Evolutionary conservation across 2,113 vertebrate species (phyloP).

Genomic region (Chascanopsetta lugubris): DNA sequence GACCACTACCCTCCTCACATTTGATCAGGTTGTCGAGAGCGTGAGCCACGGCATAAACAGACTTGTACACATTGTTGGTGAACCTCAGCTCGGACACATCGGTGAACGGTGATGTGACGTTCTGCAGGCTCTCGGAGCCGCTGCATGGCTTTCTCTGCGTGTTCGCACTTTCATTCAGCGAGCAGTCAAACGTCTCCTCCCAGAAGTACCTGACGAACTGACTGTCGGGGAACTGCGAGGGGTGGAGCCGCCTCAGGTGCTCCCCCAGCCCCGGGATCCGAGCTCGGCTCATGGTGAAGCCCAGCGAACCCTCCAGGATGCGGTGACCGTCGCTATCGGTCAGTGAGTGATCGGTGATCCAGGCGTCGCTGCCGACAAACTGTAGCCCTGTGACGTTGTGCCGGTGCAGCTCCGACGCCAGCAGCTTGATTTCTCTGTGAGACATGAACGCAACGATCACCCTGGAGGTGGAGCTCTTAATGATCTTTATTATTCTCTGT

Average conservation of each 20-base stretch:
- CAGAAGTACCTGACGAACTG: slow-evolving; percentile 79
- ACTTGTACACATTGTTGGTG: slow-evolving; percentile 80
- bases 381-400: slow-evolving; percentile 79
- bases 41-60: slow-evolving; percentile 79
- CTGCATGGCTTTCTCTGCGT: slow-evolving; percentile 58
- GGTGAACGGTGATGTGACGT: slow-evolving; percentile 72
- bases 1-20: slow-evolving; percentile 54
- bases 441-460: slow-evolving; percentile 82
- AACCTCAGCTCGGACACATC: slow-evolving; percentile 77
- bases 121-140: slow-evolving; percentile 72
- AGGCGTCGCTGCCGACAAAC: slow-evolving; percentile 83
- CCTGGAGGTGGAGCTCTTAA: slow-evolving; percentile 75
- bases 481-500: slow-evolving; percentile 66
- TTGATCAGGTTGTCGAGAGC: slow-evolving; percentile 75
- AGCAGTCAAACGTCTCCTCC: slow-evolving; percentile 78
- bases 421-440: slow-evolving; percentile 79
- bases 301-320: slow-evolving; percentile 75
- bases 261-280: slow-evolving; percentile 74
- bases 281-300: slow-evolving; percentile 73
- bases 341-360: slow-evolving; percentile 81
- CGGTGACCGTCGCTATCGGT: slow-evolving; percentile 59
- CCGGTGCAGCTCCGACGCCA: slow-evolving; percentile 69
- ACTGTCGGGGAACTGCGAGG: slow-evolving; percentile 76
- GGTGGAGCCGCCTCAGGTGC: slow-evolving; percentile 73
- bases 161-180: slow-evolving; percentile 39